Evolutionary conservation across 2,113 vertebrate species (phyloP).

Genomic region (Rhinolophus ferrumequinum): DNA sequence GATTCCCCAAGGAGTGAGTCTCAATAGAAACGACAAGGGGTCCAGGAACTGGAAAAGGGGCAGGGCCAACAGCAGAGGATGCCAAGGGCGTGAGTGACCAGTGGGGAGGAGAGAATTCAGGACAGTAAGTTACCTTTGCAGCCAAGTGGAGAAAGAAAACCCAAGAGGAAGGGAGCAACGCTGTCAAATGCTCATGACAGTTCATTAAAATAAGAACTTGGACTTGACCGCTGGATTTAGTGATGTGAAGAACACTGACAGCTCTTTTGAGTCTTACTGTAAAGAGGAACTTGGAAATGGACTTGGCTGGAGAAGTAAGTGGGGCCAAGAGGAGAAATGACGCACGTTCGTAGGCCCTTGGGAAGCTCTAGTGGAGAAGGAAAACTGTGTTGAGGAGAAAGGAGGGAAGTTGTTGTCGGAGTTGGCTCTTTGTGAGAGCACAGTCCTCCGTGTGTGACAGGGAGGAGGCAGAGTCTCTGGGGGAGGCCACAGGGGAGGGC

Average conservation of each 20-base stretch:
- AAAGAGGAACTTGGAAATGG: neutral
- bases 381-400: neutral
- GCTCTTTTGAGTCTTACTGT: neutral
- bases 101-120: neutral
- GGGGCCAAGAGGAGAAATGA: neutral
- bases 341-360: neutral
- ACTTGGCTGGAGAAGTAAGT: neutral
- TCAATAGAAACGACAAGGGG: neutral
- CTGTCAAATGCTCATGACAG: neutral
- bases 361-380: neutral
- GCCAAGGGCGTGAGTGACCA: no score
- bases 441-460: neutral
- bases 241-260: accelerated
- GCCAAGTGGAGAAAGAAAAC: neutral
- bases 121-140: no score
- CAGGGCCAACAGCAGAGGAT: neutral
- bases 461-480: neutral
- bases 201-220: neutral
- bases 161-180: no score
- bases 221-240: neutral
- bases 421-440: no score
- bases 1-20: neutral
- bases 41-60: no score
- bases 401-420: neutral
- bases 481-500: neutral